Percentiles rank a stretch among this genome's conserved stretches.
Evolutionary conservation across 2,888 invertebrate species (phyloP).

Genomic region (Carpatolechia fugitivella): DNA sequence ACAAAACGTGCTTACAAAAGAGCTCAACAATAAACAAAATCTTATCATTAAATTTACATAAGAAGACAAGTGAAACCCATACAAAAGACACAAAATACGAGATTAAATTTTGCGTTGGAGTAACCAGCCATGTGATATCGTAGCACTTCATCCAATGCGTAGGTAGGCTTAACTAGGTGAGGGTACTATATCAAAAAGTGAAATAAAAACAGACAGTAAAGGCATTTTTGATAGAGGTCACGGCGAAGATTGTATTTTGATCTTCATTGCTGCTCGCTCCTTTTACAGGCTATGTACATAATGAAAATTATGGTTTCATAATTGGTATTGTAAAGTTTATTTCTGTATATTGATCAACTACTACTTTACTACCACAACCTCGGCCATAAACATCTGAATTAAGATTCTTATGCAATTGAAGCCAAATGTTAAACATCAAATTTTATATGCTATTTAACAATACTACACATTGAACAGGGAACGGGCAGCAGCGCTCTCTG

Average conservation of each 20-base stretch:
- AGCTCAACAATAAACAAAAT: neutral
- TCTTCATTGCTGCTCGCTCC: neutral
- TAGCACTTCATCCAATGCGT: neutral
- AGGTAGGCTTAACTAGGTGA: constrained; percentile 2
- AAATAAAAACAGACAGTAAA: neutral
- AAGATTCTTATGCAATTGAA: too few species aligned
- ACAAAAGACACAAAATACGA: neutral
- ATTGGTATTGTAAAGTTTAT: too few species aligned
- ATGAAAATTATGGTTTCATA: too few species aligned
- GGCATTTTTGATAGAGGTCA: neutral
- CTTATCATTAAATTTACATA: neutral
- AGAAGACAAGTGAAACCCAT: neutral
- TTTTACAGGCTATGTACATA: too few species aligned
- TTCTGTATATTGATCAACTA: too few species aligned
- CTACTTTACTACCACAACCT: too few species aligned
- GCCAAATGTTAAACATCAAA: too few species aligned
- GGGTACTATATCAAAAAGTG: constrained; percentile 1
- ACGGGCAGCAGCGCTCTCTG: too few species aligned
- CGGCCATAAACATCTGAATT: too few species aligned
- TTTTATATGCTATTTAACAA: too few species aligned
- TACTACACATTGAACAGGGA: too few species aligned
- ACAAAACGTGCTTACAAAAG: neutral
- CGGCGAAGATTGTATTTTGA: neutral
- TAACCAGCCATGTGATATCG: neutral
- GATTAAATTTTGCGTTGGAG: neutral